These are phyloP conservation scores for Ophiodon elongatus DNA, from an alignment of 2,113 vertebrate genomes.

Conservation along the genomic window DNA sequence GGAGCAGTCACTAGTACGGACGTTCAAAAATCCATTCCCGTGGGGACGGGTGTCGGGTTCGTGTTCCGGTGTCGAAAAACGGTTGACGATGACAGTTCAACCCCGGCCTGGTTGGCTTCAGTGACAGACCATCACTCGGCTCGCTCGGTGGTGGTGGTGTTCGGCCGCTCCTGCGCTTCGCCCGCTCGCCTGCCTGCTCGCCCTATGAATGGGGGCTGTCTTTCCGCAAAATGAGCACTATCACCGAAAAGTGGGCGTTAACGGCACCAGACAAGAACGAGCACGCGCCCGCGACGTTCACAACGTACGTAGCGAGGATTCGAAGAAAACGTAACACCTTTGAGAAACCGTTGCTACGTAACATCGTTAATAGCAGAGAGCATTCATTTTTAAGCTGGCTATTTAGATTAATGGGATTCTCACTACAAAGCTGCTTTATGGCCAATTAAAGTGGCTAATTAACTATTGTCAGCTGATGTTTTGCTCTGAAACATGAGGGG, in stretches of 20 bases:
- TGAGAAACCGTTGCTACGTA: not conserved
- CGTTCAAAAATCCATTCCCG: slow-evolving; percentile 53
- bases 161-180: slow-evolving; percentile 56
- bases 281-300: not conserved
- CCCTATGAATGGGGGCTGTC: slow-evolving; percentile 72
- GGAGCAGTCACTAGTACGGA: too few species aligned
- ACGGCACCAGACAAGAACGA: slow-evolving; percentile 24
- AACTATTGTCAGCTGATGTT: not conserved
- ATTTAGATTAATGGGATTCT: not conserved
- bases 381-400: not conserved
- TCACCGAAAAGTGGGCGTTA: slow-evolving; percentile 74
- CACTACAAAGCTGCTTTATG: not conserved
- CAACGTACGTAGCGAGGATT: slow-evolving; percentile 28
- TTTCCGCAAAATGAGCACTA: slow-evolving; percentile 58
- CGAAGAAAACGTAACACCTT: not conserved
- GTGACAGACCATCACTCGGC: slow-evolving; percentile 61
- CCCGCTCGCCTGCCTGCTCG: slow-evolving; percentile 30
- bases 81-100: slow-evolving; percentile 38
- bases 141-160: slow-evolving; percentile 43
- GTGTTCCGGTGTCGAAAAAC: not conserved
- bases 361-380: not conserved
- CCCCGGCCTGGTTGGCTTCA: slow-evolving; percentile 62
- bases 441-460: not conserved
- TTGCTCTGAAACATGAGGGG: not conserved
- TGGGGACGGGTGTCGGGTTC: not conserved